phyloP scores from a whole-genome alignment of 2,888 invertebrate species.

The Parapristionchus giblindavisi region DNA sequence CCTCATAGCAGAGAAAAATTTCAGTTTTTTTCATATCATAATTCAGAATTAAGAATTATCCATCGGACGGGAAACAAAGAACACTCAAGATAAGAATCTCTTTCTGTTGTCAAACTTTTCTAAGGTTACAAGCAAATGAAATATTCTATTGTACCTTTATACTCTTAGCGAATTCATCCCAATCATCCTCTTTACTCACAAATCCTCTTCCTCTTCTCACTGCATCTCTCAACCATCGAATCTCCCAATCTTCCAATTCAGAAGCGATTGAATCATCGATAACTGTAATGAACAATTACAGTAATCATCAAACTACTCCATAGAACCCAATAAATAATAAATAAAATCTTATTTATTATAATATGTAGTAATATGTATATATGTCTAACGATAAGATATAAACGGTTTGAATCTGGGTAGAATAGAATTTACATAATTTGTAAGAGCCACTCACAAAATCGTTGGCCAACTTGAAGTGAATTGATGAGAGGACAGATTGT shows the following conservation, averaged over 20 bases:
- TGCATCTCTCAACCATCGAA: conserved; percentile 15
- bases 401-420: not conserved
- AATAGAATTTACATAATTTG: not conserved
- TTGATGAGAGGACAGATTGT: not conserved
- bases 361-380: not conserved
- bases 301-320: not conserved
- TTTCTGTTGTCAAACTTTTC: not conserved
- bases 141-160: not conserved
- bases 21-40: too few relatives aligned
- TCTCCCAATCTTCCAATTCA: conserved; percentile 35
- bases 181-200: conserved; percentile 21
- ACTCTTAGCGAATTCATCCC: not conserved
- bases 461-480: conserved; percentile 1
- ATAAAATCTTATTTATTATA: not conserved
- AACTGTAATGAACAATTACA: not conserved
- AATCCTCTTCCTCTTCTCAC: conserved; percentile 1
- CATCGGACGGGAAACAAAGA: not conserved
- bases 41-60: too few relatives aligned
- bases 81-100: not conserved
- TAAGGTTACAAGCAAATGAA: too few relatives aligned
- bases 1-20: too few relatives aligned
- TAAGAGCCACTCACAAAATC: conserved; percentile 3
- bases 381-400: not conserved
- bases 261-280: conserved; percentile 12
- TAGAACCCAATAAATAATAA: not conserved